phyloP scores from a whole-genome alignment of 2,888 invertebrate species.

The Amiota mariae region DNA sequence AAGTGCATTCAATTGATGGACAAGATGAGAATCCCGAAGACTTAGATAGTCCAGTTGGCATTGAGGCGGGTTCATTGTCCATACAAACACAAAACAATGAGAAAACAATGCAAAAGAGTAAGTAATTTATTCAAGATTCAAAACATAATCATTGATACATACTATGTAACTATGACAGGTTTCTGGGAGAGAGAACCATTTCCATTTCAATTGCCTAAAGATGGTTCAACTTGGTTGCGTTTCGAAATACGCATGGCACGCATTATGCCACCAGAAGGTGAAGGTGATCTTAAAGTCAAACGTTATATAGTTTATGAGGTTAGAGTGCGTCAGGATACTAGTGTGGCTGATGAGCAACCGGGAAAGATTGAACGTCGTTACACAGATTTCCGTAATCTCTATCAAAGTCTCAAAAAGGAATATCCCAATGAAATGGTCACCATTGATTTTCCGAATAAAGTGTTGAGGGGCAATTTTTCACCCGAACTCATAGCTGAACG shows the following conservation, averaged over 20 bases:
- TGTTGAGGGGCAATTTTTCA: constrained; percentile 82
- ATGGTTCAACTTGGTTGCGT: constrained; percentile 63
- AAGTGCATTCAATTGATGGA: constrained; percentile 56
- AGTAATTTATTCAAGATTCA: neutral
- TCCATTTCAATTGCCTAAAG: constrained; percentile 55
- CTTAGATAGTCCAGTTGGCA: constrained; percentile 68
- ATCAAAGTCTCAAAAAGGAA: constrained; percentile 77
- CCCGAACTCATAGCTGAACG: constrained; percentile 79
- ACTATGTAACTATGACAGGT: constrained; percentile 48
- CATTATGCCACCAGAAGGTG: constrained; percentile 78
- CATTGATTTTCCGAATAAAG: constrained; percentile 81
- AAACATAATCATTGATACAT: neutral
- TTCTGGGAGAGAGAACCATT: constrained; percentile 68
- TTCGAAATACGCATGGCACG: constrained; percentile 82
- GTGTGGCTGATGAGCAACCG: constrained; percentile 76
- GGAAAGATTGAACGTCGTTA: constrained; percentile 82
- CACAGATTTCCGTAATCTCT: constrained; percentile 81
- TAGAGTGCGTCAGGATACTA: constrained; percentile 77
- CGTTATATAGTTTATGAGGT: constrained; percentile 83
- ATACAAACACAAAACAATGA: constrained; percentile 56
- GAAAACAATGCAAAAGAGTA: constrained; percentile 60
- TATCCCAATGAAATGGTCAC: constrained; percentile 75
- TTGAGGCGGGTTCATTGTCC: constrained; percentile 68
- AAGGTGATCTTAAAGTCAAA: constrained; percentile 74
- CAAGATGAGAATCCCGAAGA: constrained; percentile 64